Base-by-base conservation (phyloP, 2,113 vertebrate species). In the human (Homo sapiens) region DNA sequence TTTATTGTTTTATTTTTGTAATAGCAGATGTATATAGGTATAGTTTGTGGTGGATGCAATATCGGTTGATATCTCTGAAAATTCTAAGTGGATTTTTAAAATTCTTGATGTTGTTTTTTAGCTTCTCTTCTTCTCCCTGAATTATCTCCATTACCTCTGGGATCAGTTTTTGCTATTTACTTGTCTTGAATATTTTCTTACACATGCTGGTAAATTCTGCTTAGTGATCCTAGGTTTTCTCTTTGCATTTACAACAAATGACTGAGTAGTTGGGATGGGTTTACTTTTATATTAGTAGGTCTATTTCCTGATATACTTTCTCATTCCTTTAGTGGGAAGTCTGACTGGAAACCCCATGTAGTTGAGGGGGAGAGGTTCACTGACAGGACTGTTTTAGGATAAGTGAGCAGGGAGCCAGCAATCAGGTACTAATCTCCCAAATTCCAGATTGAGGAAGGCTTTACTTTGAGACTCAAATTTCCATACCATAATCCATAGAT, bases 181-280 rank as follows among this genome's bases (percentile, higher is more conserved):
- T 94, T 92, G 20, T 68, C 25, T 70, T 91, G 14, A 82, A 27
- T 18, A 78, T 96, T 70, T 12, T 70, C 20, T 84, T 68, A 14
- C 80, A 88, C 79, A 66, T 92, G 38, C 59, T 86, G 68, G 8
- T 87, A 52, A 73, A 66, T 72, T 83, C 64, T 91, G n/a, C 61
- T 70, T 48, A 64, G 55, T 83, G 32, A 91, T 38, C 18, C 18
- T 93, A 70, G 55, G 27, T 57, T 75, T 88, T 68, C 23, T 90
- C 20, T 75, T 85, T 16, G 55, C 6, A 72, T 59, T 73, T 89
- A 52, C 70, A 86, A 50, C 55, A 90, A 93, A 50, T 50, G 32
- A 6, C 57, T 59, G 25, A 59, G 23, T 3, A 38, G 7, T 48
- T 90, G n/a, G 30, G 6, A 25, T 78, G 66, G 17, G 10, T 81